These are phyloP conservation scores for Tympanoctomys barrerae DNA, from an alignment of 2,797 vertebrate species.

Conservation along the genomic window DNA sequence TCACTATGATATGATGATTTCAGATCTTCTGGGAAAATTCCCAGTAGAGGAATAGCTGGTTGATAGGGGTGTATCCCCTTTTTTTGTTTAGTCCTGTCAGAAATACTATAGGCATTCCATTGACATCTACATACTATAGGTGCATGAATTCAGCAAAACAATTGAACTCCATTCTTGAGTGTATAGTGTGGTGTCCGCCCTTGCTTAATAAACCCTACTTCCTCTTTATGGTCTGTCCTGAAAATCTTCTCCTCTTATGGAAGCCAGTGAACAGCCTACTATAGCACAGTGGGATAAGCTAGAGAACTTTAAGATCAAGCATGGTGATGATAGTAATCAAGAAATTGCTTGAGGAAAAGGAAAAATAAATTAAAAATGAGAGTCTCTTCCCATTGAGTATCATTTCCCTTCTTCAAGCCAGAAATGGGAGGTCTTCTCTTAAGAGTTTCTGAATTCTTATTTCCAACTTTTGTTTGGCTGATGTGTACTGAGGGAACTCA, in stretches of 20 bases:
- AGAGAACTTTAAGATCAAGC: not conserved
- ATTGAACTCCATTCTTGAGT: not conserved
- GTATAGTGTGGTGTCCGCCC: not conserved
- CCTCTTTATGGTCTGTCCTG: not conserved
- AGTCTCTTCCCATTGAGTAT: not conserved
- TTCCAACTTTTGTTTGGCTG: not conserved
- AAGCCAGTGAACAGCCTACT: not conserved
- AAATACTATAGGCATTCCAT: no score
- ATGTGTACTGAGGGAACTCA: not conserved
- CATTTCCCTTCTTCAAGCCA: not conserved
- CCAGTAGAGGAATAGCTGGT: no score
- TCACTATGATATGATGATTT: no score
- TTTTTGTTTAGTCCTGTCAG: no score
- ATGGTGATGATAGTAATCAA: not conserved
- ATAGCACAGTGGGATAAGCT: not conserved
- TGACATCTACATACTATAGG: no score
- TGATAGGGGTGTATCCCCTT: no score
- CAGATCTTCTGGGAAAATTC: no score
- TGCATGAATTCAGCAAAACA: no score
- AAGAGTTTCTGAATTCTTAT: not conserved
- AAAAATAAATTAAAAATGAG: not conserved
- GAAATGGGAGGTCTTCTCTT: not conserved
- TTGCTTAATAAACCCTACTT: not conserved
- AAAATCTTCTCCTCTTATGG: not conserved
- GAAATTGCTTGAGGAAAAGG: not conserved